Evolutionary conservation across 1,140 invertebrate species (phyloP), one percentile per base, ranked within the genome.

Genomic region (Araneus ventricosus): DNA sequence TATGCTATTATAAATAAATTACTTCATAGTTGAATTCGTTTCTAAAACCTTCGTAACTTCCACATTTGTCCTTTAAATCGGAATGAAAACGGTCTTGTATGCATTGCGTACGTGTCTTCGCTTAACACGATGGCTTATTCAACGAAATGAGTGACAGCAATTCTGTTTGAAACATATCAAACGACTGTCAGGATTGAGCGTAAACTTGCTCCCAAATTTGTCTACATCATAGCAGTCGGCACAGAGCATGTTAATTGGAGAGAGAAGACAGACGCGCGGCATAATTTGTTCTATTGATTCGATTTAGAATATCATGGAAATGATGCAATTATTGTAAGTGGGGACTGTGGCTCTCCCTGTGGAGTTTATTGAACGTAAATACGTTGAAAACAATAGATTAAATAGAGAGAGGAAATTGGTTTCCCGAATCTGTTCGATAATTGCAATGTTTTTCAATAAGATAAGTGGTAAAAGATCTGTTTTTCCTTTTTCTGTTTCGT

Each of bases 301-400:
- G 63, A 67, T 67, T 67, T 67, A n/a, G 63, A 67, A 67, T 67
- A 67, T 67, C 27, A 67, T 67, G 63, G 63, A 67, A 67, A 67
- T 67, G 63, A 67, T 67, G 63, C 63, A 67, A 67, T 67, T 67
- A 67, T 67, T 67, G 63, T 67, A 67, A 67, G 63, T 67, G 63
- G 63, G 63, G 27, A 2, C n/a, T 22, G 8, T 8, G n/a, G 17
- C 24, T 59, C 27, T 27, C 27, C n/a, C n/a, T 14, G 63, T 17
- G 63, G 63, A 67, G n/a, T 67, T 67, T 67, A 67, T 67, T 27
- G 63, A 67, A 27, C 63, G 24, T 27, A 27, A 27, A 67, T 67
- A 27, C 63, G 45, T 52, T 52, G 63, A 67, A 67, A 67, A 67
- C 63, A 67, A 67, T 30, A 27, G 63, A 14, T 27, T 27, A 14